Base-by-base conservation (phyloP, 2,113 vertebrate species). In the Lathamus discolor region DNA sequence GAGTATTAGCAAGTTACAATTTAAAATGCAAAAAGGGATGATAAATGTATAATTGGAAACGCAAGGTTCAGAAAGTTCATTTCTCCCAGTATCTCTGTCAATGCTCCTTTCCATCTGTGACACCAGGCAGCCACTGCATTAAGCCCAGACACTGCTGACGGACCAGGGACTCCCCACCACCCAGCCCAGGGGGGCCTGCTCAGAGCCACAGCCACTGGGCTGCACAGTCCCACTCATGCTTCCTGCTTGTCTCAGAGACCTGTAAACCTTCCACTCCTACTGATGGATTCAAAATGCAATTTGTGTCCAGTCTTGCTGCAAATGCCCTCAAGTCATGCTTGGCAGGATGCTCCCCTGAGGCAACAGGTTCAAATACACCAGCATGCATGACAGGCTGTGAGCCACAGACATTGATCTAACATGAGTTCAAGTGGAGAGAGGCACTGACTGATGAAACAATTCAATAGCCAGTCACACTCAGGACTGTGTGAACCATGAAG, bases 121-220 rank as follows among this genome's bases (percentile, higher is more conserved):
- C 17, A 41, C 15, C 33, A 31, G 16, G 27, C 39, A 93, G 33
- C 8, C 25, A 4, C 55, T 37, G 37, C 0, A 0, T 33, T 16
- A 59, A 59, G 27, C 31, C 41, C 84, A 55, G 24, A 10, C 1
- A 0, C 52, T 79, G 55, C 8, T 75, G 54, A 4, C 29, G 64
- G 31, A 29, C 3, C 0, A 0, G 4, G 8, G 15, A 2, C 18
- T 62, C 31, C 17, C 9, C 27, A 5, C 12, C 0, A 0, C 28
- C 6, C 59, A 82, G 11, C 10, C 13, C 44, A 7, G 18, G 25
- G 52, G 27, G 63, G 37, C 57, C 35, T 1, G 0, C 14, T 83
- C 25, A 17, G 22, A 77, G 43, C 37, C 76, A 51, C 9, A 11
- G 61, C 17, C 46, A 1, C 37, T 5, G 49, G 39, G 70, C 63